Evolutionary conservation across 2,113 vertebrate genomes (phyloP).

Genomic region (Aptenodytes patagonicus): DNA sequence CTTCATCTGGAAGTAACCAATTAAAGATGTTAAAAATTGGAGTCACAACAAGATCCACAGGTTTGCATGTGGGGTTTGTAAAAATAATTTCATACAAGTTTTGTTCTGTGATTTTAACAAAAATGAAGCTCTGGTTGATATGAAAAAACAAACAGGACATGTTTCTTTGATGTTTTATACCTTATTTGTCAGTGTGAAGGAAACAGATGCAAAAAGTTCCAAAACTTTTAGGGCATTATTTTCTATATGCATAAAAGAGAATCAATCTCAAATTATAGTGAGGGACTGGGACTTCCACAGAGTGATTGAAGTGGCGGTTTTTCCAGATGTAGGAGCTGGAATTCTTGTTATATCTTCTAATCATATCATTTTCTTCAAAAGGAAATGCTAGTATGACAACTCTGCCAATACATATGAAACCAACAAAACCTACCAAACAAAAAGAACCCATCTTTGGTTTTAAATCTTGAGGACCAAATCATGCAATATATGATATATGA

Average conservation of each 20-base stretch:
- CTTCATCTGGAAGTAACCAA: not conserved
- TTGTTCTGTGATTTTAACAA: not conserved
- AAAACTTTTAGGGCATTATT: not conserved
- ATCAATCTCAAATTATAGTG: not conserved
- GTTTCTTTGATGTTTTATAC: not conserved
- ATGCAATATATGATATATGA: not conserved
- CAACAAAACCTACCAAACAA: not conserved
- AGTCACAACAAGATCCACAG: not conserved
- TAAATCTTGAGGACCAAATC: not conserved
- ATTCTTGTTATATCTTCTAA: not conserved
- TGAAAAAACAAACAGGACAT: not conserved
- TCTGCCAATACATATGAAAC: not conserved
- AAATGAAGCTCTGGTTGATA: not conserved
- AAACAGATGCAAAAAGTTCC: not conserved
- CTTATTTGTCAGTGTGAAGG: not conserved
- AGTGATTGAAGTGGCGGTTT: not conserved
- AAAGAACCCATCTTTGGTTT: not conserved
- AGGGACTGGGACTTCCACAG: not conserved
- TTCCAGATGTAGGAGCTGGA: not conserved
- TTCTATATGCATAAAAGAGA: not conserved
- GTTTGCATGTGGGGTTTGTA: not conserved
- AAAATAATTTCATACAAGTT: not conserved
- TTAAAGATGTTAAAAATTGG: not conserved
- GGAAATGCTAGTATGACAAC: accelerated
- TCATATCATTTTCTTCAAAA: not conserved